Evolutionary conservation across 2,888 invertebrate genomes (phyloP).

Genomic region (Seira ritae): DNA sequence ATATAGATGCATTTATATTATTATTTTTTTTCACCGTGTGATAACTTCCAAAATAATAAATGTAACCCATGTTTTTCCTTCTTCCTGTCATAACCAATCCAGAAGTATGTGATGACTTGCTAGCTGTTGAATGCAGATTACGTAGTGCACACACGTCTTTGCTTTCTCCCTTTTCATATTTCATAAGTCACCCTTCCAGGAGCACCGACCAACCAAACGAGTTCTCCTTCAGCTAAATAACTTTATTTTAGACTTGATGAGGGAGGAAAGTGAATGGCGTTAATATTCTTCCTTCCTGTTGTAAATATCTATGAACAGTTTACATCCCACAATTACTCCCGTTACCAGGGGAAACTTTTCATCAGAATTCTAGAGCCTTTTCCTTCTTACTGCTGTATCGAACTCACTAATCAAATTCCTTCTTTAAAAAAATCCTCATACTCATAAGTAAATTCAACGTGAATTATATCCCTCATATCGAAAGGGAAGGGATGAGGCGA

Average conservation of each 20-base stretch:
- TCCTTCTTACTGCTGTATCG: background rate
- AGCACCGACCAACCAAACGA: too few relatives aligned
- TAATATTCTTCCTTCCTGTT: slow-evolving; percentile 37
- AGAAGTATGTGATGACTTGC: background rate
- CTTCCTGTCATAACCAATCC: slow-evolving; percentile 11
- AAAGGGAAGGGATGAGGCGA: slow-evolving; percentile 3
- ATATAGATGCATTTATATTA: background rate
- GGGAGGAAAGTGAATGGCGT: background rate
- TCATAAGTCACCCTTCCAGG: slow-evolving; percentile 19
- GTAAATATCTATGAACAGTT: slow-evolving; percentile 12
- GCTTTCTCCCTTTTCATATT: slow-evolving; percentile 32
- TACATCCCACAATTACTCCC: slow-evolving; percentile 45
- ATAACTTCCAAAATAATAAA: slow-evolving; percentile 12
- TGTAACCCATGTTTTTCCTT: background rate
- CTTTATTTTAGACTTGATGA: background rate
- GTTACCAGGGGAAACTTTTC: slow-evolving; percentile 24
- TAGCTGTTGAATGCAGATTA: slow-evolving; percentile 23
- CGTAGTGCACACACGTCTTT: slow-evolving; percentile 31
- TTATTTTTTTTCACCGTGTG: background rate
- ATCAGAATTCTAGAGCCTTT: background rate
- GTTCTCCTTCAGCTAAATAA: too few relatives aligned
- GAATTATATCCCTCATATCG: too few relatives aligned
- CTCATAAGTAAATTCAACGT: too few relatives aligned
- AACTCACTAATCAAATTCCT: too few relatives aligned
- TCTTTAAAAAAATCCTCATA: too few relatives aligned